Conservation (phyloP, 2,797 vertebrate species). For the Fringilla coelebs region DNA sequence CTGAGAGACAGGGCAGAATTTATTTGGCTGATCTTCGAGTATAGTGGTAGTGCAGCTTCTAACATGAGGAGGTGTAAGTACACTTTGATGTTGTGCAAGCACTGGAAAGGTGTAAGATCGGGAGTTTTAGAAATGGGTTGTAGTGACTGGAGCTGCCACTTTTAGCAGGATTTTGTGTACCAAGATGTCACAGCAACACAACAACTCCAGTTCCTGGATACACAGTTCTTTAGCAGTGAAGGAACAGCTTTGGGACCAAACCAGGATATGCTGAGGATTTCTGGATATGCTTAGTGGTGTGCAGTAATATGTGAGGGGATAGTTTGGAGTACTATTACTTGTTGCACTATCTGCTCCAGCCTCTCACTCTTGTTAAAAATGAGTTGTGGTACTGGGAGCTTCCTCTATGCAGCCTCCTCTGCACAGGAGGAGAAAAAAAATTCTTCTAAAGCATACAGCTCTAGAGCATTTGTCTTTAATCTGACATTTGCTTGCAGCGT, state of each 20-base stretch:
- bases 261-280: neutral
- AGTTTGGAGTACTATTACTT: neutral
- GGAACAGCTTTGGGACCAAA: neutral
- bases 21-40: neutral
- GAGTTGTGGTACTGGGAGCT: neutral
- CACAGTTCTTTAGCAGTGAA: neutral
- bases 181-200: neutral
- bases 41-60: neutral
- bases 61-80: neutral
- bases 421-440: neutral
- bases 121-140: neutral
- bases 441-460: neutral
- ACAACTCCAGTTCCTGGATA: neutral
- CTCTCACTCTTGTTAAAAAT: neutral
- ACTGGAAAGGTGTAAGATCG: neutral
- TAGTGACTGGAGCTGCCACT: neutral
- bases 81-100: neutral
- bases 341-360: neutral
- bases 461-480: neutral
- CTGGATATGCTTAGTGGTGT: neutral
- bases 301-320: neutral
- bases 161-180: neutral
- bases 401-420: neutral
- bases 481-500: neutral
- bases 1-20: neutral